Conservation (phyloP, 2,797 vertebrate species). For the Benthosema pterotum region DNA sequence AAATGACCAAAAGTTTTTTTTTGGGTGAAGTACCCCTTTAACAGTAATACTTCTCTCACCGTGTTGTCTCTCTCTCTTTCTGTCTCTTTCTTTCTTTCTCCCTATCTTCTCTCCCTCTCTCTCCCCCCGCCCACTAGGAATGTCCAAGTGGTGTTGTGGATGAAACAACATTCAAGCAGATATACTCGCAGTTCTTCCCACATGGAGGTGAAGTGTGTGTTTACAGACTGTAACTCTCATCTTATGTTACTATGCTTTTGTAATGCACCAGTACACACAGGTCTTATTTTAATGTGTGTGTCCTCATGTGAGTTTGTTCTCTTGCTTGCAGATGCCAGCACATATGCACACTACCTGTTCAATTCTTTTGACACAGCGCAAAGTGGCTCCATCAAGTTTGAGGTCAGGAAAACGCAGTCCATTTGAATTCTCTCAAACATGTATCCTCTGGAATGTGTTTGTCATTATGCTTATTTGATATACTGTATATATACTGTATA, state of each 20-base stretch:
- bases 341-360: constrained; percentile 97
- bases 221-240: background rate
- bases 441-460: background rate
- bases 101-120: background rate
- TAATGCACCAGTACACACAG: background rate
- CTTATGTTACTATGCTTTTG: background rate
- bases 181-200: constrained; percentile 98
- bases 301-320: background rate
- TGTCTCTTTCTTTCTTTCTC: constrained; percentile 3
- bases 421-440: background rate
- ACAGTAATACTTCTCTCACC: no score
- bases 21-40: no score
- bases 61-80: constrained; percentile 5
- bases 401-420: constrained; percentile 79
- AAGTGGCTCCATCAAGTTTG: constrained; percentile 95
- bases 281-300: background rate
- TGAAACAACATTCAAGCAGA: constrained; percentile 97
- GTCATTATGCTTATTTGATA: background rate
- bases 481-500: no score
- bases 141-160: constrained; percentile 95
- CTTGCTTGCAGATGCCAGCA: constrained; percentile 88
- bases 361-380: constrained; percentile 95
- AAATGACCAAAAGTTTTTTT: no score
- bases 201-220: constrained; percentile 86
- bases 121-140: constrained; percentile 77